phyloP scores from a whole-genome alignment of 1,140 invertebrate species.

The Octopus sinensis region DNA sequence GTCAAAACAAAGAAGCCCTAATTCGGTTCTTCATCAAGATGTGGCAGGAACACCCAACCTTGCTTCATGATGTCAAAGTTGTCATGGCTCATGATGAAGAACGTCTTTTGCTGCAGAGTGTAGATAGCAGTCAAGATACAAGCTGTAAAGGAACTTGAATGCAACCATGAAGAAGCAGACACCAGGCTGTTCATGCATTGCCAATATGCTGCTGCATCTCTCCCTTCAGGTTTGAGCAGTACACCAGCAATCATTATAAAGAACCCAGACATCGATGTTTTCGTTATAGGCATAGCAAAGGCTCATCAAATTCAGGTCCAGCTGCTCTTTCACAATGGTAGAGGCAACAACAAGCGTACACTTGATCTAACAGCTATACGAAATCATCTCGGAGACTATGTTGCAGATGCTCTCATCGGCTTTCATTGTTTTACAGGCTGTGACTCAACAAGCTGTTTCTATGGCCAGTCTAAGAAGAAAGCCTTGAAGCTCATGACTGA shows the following conservation, averaged over 20 bases:
- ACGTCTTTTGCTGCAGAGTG: too few relatives aligned
- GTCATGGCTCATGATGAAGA: too few relatives aligned
- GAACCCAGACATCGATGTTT: slow-evolving; percentile 14
- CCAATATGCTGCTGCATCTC: slow-evolving; percentile 2
- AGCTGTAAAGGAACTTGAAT: background rate
- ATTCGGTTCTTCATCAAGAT: too few relatives aligned
- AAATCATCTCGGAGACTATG: background rate
- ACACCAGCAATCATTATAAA: background rate
- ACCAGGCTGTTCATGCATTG: slow-evolving; percentile 15
- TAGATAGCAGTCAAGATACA: too few relatives aligned
- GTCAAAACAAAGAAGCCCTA: too few relatives aligned
- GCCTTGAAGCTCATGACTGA: slow-evolving; percentile 2
- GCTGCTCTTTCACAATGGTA: slow-evolving; percentile 6
- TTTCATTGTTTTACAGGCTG: slow-evolving; percentile 17
- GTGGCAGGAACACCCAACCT: too few relatives aligned
- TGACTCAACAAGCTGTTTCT: slow-evolving; percentile 12
- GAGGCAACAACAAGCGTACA: background rate
- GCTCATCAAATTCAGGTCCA: background rate
- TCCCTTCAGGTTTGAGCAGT: background rate
- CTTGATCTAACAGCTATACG: background rate
- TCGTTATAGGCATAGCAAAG: slow-evolving; percentile 1
- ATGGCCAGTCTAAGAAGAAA: slow-evolving; percentile 9
- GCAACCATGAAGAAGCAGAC: slow-evolving; percentile 18
- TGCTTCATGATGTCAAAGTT: too few relatives aligned
- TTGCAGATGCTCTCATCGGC: slow-evolving; percentile 7